A percentile compares a stretch with the other conserved stretches of the same genome.
phyloP scores from a whole-genome alignment of 2,797 vertebrate genomes.

The Fistularia tabacaria region DNA sequence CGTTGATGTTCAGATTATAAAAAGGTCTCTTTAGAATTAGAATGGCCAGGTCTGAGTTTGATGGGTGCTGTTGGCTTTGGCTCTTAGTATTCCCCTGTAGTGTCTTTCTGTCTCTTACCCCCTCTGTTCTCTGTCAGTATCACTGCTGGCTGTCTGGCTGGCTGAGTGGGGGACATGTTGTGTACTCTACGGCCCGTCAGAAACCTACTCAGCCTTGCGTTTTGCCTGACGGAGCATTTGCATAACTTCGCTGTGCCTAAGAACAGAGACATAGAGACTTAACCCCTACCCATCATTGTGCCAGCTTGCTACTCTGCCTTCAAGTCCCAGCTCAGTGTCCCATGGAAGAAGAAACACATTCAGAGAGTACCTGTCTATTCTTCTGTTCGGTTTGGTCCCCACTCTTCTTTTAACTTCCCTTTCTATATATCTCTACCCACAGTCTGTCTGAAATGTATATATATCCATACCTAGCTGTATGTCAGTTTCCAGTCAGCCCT shows the following conservation, averaged over 20 bases:
- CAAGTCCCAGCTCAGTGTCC: constrained; percentile 64
- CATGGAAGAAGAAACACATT: constrained; percentile 57
- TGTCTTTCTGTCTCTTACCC: constrained; percentile 14
- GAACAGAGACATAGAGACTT: constrained; percentile 67
- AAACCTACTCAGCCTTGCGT: constrained; percentile 83
- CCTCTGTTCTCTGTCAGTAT: constrained; percentile 72
- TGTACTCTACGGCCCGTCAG: constrained; percentile 83
- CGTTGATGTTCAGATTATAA: constrained; percentile 21
- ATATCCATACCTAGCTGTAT: constrained; percentile 35
- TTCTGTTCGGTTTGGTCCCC: constrained; percentile 28
- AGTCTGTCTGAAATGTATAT: constrained; percentile 1
- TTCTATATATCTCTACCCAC: constrained; percentile 10
- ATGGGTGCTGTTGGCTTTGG: constrained; percentile 24
- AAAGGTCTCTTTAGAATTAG: constrained; percentile 40
- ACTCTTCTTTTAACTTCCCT: constrained; percentile 6
- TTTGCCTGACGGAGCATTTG: constrained; percentile 80
- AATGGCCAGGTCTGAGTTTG: constrained; percentile 41
- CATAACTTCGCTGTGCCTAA: constrained; percentile 78
- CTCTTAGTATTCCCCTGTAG: constrained; percentile 61
- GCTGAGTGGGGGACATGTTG: constrained; percentile 79
- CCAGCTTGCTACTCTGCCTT: constrained; percentile 49
- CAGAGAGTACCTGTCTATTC: constrained; percentile 20
- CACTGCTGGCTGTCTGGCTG: constrained; percentile 71
- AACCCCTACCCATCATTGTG: constrained; percentile 24
- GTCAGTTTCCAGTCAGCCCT: constrained; percentile 50